These are phyloP conservation scores for Polymixis flavicincta DNA, from an alignment of 2,888 invertebrate genomes.

Conservation along the genomic window DNA sequence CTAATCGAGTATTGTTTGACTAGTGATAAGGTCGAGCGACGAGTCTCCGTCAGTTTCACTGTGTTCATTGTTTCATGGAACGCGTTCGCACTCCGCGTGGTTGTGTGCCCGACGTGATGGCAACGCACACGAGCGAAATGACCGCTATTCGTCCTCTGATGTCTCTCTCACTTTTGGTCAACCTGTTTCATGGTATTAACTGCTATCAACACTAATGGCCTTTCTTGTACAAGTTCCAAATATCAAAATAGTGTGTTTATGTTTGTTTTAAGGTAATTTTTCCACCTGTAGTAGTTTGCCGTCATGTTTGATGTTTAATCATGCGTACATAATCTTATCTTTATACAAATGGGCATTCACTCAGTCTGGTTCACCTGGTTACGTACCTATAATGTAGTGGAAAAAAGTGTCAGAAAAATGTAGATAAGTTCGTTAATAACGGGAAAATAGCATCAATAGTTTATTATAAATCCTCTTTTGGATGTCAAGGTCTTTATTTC, in stretches of 20 bases:
- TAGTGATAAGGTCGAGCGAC: conserved; percentile 58
- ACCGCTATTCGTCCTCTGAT: conserved; percentile 74
- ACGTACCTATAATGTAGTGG: conserved; percentile 23
- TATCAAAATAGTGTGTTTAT: conserved; percentile 19
- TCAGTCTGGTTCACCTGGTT: conserved; percentile 45
- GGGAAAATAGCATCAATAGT: conserved; percentile 18
- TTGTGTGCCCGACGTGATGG: conserved; percentile 39
- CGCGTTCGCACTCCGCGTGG: conserved; percentile 26
- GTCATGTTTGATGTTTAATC: conserved; percentile 39
- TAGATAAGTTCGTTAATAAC: conserved; percentile 26
- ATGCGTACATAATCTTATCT: conserved; percentile 55
- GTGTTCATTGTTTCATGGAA: conserved; percentile 59
- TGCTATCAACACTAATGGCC: conserved; percentile 52
- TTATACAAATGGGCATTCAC: conserved; percentile 44
- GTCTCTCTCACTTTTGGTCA: conserved; percentile 57
- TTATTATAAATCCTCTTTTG: conserved; percentile 5
- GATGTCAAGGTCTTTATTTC: conserved; percentile 27
- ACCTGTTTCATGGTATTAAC: conserved; percentile 62
- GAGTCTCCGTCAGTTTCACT: conserved; percentile 49
- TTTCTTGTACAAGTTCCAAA: conserved; percentile 32
- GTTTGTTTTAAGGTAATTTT: conserved; percentile 23
- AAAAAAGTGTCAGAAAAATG: conserved; percentile 25
- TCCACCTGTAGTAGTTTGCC: conserved; percentile 10
- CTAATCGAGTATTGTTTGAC: conserved; percentile 57
- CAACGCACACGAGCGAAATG: conserved; percentile 57